phyloP scores from a whole-genome alignment of 2,888 invertebrate genomes.

The Eilema depressum region DNA sequence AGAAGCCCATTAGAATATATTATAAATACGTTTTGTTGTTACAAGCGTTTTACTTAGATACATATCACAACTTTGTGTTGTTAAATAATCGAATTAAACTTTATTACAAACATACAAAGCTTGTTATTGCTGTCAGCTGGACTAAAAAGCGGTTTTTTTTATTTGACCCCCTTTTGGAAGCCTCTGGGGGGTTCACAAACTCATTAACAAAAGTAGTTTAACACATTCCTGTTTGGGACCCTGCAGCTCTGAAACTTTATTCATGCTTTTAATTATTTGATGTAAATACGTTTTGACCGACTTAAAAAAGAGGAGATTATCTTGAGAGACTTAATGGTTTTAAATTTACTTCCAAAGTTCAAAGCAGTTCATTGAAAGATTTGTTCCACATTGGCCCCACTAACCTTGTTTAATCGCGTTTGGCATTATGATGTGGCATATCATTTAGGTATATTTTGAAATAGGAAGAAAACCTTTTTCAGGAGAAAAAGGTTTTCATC shows the following conservation, averaged over 20 bases:
- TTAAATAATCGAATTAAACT: not conserved
- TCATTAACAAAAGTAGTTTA: not conserved
- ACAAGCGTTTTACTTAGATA: not conserved
- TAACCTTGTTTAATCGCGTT: no score
- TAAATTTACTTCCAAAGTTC: no score
- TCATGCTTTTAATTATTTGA: no score
- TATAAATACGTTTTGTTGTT: not conserved
- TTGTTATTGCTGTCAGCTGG: not conserved
- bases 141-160: not conserved
- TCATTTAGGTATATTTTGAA: no score
- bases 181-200: not conserved
- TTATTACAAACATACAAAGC: not conserved
- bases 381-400: no score
- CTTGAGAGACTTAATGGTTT: no score
- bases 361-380: no score
- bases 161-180: conserved; percentile 1
- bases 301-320: no score
- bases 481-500: no score
- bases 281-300: no score
- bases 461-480: no score
- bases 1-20: conserved; percentile 6
- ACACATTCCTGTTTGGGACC: not conserved
- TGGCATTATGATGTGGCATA: no score
- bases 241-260: not conserved
- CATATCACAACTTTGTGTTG: not conserved